Base-by-base conservation (phyloP, 2,888 invertebrate species). In the Acrocera orbiculus region DNA sequence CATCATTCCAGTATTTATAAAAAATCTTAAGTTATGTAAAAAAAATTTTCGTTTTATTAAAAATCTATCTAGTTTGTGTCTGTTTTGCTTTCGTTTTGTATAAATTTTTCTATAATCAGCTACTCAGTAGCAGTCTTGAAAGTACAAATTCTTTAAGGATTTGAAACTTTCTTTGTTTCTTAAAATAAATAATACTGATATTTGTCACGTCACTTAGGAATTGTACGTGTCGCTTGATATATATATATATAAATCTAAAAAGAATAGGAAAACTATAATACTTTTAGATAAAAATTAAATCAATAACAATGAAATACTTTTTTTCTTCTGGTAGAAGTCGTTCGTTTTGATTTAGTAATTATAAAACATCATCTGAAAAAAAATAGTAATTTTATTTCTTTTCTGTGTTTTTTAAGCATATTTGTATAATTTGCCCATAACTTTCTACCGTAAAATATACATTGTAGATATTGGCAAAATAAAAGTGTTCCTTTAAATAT, bases 1-100 rank as follows among this genome's bases (percentile, higher is more conserved):
- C 46, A 47, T 49, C 44, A 46, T 45, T 43, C 34, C 36, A 26
- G n/a, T 17, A 28, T 23, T 20, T 14, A 16, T 9, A 14, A 14
- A 16, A 27, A 8, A 16, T 24, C 9, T 33, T 19, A 19, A 33
- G 27, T 27, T 14, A 27, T 20, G 17, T 6, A n/a, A n/a, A n/a
- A n/a, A n/a, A n/a, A n/a, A n/a, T n/a, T n/a, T n/a, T n/a, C n/a
- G n/a, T n/a, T 29, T 16, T 20, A 22, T 14, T 30, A 5, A 24
- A 31, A 14, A 23, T 23, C 24, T 25, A 13, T 25, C 28, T 25
- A 31, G 16, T 32, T 31, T 14, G 9, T 29, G 34, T 11, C 29
- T 32, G 25, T 16, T 8, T 27, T 30, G 17, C 22, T 4, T 3
- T 22, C 9, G 22, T 9, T 7, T 7, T 19, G 19, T 19, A 19